phyloP scores from a whole-genome alignment of 2,888 invertebrate species.

The Trachelus iudaicus region DNA sequence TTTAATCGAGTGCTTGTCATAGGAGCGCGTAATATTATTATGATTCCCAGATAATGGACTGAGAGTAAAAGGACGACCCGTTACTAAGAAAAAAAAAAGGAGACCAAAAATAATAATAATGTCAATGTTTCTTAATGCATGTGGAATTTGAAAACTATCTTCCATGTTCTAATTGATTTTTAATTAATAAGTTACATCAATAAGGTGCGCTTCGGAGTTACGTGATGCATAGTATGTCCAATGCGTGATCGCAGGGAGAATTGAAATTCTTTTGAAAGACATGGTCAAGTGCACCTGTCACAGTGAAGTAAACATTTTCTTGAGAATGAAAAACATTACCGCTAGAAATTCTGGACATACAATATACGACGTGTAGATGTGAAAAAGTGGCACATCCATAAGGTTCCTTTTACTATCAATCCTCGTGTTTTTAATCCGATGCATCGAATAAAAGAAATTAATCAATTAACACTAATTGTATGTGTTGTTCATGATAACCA shows the following conservation, averaged over 20 bases:
- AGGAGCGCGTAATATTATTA: not conserved
- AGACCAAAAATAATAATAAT: not conserved
- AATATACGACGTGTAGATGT: not conserved
- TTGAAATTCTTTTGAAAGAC: too few relatives aligned
- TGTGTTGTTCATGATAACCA: conserved; percentile 5
- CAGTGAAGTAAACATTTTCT: not conserved
- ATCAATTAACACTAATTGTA: conserved; percentile 2
- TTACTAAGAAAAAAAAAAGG: not conserved
- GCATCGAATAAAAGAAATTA: not conserved
- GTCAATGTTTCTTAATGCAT: not conserved
- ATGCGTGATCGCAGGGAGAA: too few relatives aligned
- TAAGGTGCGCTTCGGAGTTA: too few relatives aligned
- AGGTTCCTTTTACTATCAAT: conserved; percentile 1
- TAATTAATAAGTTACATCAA: not conserved
- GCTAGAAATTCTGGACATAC: not conserved
- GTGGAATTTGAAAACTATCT: not conserved
- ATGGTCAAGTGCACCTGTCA: not conserved
- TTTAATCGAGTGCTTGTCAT: not conserved
- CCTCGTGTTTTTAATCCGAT: not conserved
- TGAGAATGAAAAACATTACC: not conserved
- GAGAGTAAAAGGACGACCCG: conserved; percentile 2
- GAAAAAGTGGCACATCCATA: not conserved
- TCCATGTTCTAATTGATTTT: not conserved
- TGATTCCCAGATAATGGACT: not conserved
- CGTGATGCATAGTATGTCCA: too few relatives aligned